A percentile compares a stretch with the other conserved stretches of the same genome.
These are phyloP conservation scores for Cylloceria caligata DNA, from an alignment of 2,888 invertebrate genomes.

Conservation along the genomic window DNA sequence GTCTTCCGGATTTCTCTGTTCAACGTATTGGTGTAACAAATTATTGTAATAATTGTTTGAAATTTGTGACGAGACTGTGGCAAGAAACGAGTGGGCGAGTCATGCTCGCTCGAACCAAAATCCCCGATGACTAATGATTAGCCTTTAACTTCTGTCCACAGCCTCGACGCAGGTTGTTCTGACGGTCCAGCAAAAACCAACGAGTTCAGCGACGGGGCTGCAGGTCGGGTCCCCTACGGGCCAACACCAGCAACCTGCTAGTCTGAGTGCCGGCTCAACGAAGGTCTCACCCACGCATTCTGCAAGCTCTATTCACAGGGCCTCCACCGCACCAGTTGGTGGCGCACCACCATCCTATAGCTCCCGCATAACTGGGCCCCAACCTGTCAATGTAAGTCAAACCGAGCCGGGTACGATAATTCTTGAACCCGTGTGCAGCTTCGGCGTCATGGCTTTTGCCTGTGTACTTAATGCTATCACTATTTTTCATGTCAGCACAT, in stretches of 20 bases:
- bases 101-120: background rate
- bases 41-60: too few species aligned
- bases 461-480: slow-evolving; percentile 19
- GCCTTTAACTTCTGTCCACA: slow-evolving; percentile 81
- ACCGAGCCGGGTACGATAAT: background rate
- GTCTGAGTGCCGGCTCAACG: slow-evolving; percentile 81
- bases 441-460: slow-evolving; percentile 14
- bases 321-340: slow-evolving; percentile 82
- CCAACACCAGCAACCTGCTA: slow-evolving; percentile 84
- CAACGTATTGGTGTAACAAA: too few species aligned
- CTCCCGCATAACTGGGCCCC: slow-evolving; percentile 92
- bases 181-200: slow-evolving; percentile 88
- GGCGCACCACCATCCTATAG: slow-evolving; percentile 86
- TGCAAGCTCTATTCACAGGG: slow-evolving; percentile 82
- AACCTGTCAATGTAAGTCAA: slow-evolving; percentile 94
- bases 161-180: slow-evolving; percentile 89
- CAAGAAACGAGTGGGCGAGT: too few species aligned
- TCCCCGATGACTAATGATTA: slow-evolving; percentile 70
- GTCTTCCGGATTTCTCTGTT: too few species aligned
- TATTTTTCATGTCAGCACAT: slow-evolving; percentile 9
- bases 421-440: slow-evolving; percentile 33
- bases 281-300: slow-evolving; percentile 80
- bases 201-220: slow-evolving; percentile 77
- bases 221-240: slow-evolving; percentile 82
- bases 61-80: too few species aligned